phyloP scores from a whole-genome alignment of 2,888 invertebrate genomes.

The Harpalus rubripes region DNA sequence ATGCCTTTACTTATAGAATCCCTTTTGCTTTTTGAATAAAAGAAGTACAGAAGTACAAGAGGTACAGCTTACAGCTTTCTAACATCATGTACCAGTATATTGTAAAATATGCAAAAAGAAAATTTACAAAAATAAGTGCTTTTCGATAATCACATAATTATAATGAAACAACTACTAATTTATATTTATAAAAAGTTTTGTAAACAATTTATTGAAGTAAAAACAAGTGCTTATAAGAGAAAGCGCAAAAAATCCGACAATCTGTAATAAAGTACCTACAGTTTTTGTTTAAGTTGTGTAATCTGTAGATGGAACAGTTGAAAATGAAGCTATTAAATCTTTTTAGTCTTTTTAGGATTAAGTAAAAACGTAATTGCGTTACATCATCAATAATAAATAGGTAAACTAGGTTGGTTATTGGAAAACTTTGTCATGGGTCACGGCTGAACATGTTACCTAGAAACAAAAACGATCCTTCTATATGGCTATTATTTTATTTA shows the following conservation, averaged over 20 bases:
- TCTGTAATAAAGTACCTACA: neutral
- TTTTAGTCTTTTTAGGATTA: neutral
- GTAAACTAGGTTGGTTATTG: constrained; percentile 23
- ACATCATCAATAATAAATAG: constrained; percentile 7
- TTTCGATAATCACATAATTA: neutral
- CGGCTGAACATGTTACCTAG: constrained; percentile 7
- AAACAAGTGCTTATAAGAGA: neutral
- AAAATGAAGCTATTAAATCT: neutral
- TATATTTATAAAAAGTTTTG: neutral
- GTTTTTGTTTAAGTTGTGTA: neutral
- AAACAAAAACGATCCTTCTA: neutral
- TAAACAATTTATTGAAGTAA: neutral
- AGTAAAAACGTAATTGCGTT: neutral
- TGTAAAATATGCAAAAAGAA: too few relatives aligned
- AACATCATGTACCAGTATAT: too few relatives aligned
- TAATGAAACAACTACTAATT: neutral
- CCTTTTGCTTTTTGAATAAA: too few relatives aligned
- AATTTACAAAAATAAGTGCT: too few relatives aligned
- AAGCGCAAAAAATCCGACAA: neutral
- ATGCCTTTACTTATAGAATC: too few relatives aligned
- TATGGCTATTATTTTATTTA: constrained; percentile 30
- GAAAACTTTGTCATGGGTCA: constrained; percentile 6
- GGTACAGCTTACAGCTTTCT: too few relatives aligned
- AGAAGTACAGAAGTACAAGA: too few relatives aligned
- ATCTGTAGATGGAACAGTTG: neutral